Percentiles rank a stretch among this genome's conserved stretches.
Evolutionary conservation across 1,140 invertebrate genomes (phyloP).

Genomic region (Cyclargus thomasi): DNA sequence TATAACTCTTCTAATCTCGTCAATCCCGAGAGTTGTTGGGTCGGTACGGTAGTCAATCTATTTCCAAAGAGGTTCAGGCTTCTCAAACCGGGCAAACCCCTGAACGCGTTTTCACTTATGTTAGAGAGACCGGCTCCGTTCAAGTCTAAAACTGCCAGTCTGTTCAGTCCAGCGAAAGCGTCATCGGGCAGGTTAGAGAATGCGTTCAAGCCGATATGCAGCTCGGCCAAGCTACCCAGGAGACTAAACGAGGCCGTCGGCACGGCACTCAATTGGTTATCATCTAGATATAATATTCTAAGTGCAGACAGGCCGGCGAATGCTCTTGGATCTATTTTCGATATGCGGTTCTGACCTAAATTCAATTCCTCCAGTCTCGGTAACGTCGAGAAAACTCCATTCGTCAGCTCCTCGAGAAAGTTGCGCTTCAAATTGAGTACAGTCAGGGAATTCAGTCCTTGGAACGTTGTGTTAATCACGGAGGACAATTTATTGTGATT

Average conservation of each 20-base stretch:
- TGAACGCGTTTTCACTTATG: conserved; percentile 84
- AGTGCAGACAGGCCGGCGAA: conserved; percentile 86
- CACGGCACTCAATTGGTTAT: conserved; percentile 86
- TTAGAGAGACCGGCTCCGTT: conserved; percentile 86
- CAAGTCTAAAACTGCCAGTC: conserved; percentile 85
- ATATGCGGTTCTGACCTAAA: conserved; percentile 90
- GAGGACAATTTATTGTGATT: conserved; percentile 90
- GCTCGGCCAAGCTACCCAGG: conserved; percentile 84
- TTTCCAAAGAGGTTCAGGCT: conserved; percentile 88
- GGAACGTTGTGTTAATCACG: conserved; percentile 86
- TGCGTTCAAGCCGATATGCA: conserved; percentile 89
- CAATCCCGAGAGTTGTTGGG: conserved; percentile 82
- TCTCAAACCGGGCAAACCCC: conserved; percentile 82
- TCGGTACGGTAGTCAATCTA: conserved; percentile 83
- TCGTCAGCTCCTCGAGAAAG: conserved; percentile 85
- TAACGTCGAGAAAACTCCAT: conserved; percentile 84
- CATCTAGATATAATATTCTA: conserved; percentile 87
- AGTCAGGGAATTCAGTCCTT: conserved; percentile 84
- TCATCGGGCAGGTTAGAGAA: conserved; percentile 84
- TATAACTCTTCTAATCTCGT: conserved; percentile 85
- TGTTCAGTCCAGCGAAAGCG: conserved; percentile 84
- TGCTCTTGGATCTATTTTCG: conserved; percentile 84
- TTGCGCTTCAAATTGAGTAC: conserved; percentile 89
- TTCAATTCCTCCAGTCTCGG: conserved; percentile 89
- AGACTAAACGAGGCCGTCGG: conserved; percentile 83